Conservation (phyloP, 1,140 invertebrate species). For the Drosophila persimilis region DNA sequence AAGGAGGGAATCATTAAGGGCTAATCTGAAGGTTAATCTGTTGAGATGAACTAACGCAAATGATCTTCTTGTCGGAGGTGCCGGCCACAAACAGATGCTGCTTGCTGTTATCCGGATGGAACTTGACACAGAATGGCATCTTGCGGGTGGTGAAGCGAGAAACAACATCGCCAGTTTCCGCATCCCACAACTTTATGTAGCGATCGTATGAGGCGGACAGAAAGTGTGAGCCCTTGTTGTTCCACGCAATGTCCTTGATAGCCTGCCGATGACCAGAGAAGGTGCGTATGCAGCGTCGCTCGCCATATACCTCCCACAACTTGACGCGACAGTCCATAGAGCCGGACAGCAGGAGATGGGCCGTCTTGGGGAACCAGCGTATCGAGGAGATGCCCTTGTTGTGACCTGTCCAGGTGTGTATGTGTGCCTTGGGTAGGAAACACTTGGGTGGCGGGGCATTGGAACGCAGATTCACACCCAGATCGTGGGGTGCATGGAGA, state of each 20-base stretch:
- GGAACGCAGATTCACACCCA: constrained; percentile 97
- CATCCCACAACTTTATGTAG: constrained; percentile 99
- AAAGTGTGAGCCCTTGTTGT: constrained; percentile 96
- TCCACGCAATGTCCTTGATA: constrained; percentile 98
- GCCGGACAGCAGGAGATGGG: constrained; percentile 96
- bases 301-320: constrained; percentile 99
- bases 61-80: constrained; percentile 99
- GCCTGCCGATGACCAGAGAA: constrained; percentile 99
- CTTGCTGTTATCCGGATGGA: constrained; percentile 98
- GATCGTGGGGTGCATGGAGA: constrained; percentile 96
- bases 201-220: constrained; percentile 96
- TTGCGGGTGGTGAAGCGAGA: constrained; percentile 97
- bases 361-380: constrained; percentile 97
- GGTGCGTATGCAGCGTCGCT: constrained; percentile 96
- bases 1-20: constrained; percentile 16
- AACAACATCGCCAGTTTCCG: constrained; percentile 96
- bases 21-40: background rate
- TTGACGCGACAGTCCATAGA: constrained; percentile 99
- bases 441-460: constrained; percentile 97
- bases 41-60: constrained; percentile 90
- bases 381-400: constrained; percentile 98
- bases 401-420: constrained; percentile 98
- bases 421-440: constrained; percentile 98
- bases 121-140: constrained; percentile 98
- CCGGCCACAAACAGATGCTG: constrained; percentile 99